A percentile compares a stretch with the other conserved stretches of the same genome.
These are phyloP conservation scores for Marcusenius ussheri DNA, from an alignment of 2,113 vertebrate genomes.

Conservation along the genomic window DNA sequence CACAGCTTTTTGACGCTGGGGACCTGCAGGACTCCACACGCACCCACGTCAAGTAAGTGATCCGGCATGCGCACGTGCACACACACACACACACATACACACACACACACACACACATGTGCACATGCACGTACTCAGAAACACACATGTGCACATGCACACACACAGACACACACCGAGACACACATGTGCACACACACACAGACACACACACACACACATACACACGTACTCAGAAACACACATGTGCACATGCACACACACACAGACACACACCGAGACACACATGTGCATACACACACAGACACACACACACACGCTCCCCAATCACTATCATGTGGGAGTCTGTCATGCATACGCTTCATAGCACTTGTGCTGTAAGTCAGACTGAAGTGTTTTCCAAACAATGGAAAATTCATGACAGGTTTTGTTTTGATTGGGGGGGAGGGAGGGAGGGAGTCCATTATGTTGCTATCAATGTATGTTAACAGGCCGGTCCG, in stretches of 20 bases:
- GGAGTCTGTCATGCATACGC: not conserved
- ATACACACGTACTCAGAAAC: not conserved
- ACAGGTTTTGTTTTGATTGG: not conserved
- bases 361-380: not conserved
- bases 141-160: not conserved
- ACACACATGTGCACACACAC: conserved; percentile 50
- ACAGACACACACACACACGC: not conserved
- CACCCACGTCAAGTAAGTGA: conserved; percentile 76
- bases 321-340: not conserved
- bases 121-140: not conserved
- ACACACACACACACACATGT: not conserved
- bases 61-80: rapidly evolving
- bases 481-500: not conserved
- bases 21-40: conserved; percentile 85
- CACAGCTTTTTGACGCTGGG: conserved; percentile 91
- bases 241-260: too few relatives aligned
- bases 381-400: not conserved
- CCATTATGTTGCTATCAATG: not conserved
- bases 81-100: not conserved
- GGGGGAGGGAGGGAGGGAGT: not conserved
- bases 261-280: not conserved
- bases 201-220: not conserved
- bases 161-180: not conserved
- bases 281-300: not conserved
- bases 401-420: not conserved